These are phyloP conservation scores for Tetranychus piercei DNA, from an alignment of 2,888 invertebrate species.

Conservation along the genomic window DNA sequence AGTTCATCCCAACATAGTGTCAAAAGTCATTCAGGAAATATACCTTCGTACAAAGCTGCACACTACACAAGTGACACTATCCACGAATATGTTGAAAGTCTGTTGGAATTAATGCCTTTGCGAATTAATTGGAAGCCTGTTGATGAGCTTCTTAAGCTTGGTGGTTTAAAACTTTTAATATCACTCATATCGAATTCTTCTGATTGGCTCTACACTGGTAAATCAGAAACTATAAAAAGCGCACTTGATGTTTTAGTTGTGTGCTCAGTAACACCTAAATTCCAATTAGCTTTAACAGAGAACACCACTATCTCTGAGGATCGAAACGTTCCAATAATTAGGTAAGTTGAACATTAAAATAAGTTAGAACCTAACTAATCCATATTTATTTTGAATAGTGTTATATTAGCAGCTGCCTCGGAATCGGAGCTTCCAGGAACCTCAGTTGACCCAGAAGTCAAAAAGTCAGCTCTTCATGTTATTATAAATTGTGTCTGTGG, in stretches of 20 bases:
- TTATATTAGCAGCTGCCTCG: conserved; percentile 66
- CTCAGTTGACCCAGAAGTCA: conserved; percentile 59
- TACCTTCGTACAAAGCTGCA: conserved; percentile 33
- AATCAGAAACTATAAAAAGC: conserved; percentile 48
- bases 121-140: conserved; percentile 71
- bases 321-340: conserved; percentile 49
- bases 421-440: conserved; percentile 47
- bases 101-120: conserved; percentile 55
- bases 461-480: conserved; percentile 70
- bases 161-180: conserved; percentile 53
- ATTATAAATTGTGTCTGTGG: conserved; percentile 86
- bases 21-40: conserved; percentile 11
- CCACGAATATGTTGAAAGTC: conserved; percentile 60
- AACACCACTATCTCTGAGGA: conserved; percentile 36
- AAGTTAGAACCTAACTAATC: background rate
- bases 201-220: conserved; percentile 64
- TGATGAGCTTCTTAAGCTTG: conserved; percentile 61
- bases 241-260: conserved; percentile 69
- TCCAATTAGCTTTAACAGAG: conserved; percentile 40
- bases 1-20: background rate
- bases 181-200: conserved; percentile 71
- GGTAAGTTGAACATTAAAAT: conserved; percentile 19
- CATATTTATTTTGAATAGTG: conserved; percentile 38
- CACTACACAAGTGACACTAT: conserved; percentile 55
- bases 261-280: conserved; percentile 66